phyloP scores from a whole-genome alignment of 2,113 vertebrate genomes.

The Steatornis caripensis region DNA sequence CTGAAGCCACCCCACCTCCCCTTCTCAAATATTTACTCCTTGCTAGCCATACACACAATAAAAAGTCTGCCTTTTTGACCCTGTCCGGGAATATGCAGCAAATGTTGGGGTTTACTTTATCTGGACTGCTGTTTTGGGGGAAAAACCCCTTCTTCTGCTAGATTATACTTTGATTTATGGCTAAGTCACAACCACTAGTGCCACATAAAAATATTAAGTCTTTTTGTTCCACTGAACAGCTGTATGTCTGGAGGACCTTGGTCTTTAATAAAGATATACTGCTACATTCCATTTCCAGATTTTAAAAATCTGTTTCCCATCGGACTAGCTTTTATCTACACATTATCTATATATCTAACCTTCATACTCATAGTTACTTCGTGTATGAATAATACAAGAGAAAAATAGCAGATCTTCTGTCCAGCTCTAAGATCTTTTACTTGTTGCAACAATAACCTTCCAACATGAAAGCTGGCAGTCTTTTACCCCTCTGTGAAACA shows the following conservation, averaged over 20 bases:
- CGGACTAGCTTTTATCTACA: neutral
- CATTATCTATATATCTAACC: too few species aligned
- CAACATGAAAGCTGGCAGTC: neutral
- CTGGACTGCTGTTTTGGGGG: neutral
- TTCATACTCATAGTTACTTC: neutral
- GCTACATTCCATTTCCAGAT: neutral
- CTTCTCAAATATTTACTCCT: neutral
- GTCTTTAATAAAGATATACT: neutral
- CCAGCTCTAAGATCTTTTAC: neutral
- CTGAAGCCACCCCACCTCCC: neutral
- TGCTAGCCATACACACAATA: neutral
- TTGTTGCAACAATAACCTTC: neutral
- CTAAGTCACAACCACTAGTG: neutral
- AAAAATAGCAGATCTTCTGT: neutral
- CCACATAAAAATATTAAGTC: neutral
- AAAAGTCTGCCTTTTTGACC: neutral
- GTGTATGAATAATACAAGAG: neutral
- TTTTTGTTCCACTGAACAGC: neutral
- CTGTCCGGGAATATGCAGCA: neutral
- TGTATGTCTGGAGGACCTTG: neutral
- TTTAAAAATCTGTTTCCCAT: neutral
- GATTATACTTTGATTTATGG: neutral
- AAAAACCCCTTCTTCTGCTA: neutral
- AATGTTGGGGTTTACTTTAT: neutral
- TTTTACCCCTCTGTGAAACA: neutral